Evolutionary conservation across 2,888 invertebrate species (phyloP).

Genomic region (Orthosia gothica): DNA sequence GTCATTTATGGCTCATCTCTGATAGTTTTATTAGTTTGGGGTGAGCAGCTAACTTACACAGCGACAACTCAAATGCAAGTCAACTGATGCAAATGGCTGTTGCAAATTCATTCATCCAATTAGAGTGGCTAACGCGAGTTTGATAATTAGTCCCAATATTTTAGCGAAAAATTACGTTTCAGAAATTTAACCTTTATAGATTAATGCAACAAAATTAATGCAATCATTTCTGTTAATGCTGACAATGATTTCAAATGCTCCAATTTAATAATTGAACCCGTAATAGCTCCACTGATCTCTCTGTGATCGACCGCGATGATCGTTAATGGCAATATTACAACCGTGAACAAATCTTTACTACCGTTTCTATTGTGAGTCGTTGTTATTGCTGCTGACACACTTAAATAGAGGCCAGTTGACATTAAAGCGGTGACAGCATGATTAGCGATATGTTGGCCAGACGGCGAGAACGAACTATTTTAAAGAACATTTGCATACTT

Average conservation of each 20-base stretch:
- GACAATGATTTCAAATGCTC: neutral
- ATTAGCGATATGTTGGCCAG: slow-evolving; percentile 5
- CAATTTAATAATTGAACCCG: neutral
- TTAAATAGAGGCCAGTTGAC: slow-evolving; percentile 28
- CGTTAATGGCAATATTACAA: slow-evolving; percentile 29
- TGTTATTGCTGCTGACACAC: slow-evolving; percentile 45
- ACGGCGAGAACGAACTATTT: neutral
- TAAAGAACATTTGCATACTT: slow-evolving; percentile 1
- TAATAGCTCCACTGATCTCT: slow-evolving; percentile 29
- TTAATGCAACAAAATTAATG: neutral
- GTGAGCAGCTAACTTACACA: neutral
- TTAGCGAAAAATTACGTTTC: neutral
- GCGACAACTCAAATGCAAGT: neutral
- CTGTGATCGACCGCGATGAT: slow-evolving; percentile 26
- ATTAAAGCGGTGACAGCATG: slow-evolving; percentile 18
- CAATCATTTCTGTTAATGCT: neutral
- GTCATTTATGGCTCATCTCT: neutral
- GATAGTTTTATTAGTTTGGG: neutral
- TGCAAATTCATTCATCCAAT: neutral
- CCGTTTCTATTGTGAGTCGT: slow-evolving; percentile 35
- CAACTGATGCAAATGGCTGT: neutral
- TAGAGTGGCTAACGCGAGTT: neutral
- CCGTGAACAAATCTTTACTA: slow-evolving; percentile 37
- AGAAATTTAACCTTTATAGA: neutral
- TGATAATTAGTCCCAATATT: neutral